Conservation (phyloP, 2,113 vertebrate genomes). For the Cyrtonyx montezumae region DNA sequence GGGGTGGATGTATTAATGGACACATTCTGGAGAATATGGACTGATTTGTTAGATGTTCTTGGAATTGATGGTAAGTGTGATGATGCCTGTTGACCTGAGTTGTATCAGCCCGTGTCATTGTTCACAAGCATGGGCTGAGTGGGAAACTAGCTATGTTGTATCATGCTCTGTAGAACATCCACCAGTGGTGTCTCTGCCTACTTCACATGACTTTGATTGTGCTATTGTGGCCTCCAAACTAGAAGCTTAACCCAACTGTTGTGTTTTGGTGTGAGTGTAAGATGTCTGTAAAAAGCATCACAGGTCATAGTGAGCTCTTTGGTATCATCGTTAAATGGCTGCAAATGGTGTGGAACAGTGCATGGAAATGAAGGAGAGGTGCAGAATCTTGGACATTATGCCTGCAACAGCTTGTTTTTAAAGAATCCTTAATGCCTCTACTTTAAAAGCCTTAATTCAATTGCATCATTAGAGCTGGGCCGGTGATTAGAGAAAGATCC, state of each 20-base stretch:
- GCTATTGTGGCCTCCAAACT: not conserved
- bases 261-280: accelerated
- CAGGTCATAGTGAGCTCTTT: not conserved
- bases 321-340: not conserved
- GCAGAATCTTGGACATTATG: not conserved
- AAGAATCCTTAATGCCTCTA: not conserved
- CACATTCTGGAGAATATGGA: slow-evolving; percentile 93
- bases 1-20: slow-evolving; percentile 92
- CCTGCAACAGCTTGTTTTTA: not conserved
- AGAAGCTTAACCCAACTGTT: not conserved
- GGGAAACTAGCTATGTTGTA: not conserved
- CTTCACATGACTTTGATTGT: slow-evolving; percentile 13
- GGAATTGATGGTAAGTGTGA: slow-evolving; percentile 91
- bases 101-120: not conserved
- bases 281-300: not conserved
- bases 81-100: not conserved
- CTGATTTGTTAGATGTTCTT: slow-evolving; percentile 92
- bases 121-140: not conserved
- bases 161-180: not conserved
- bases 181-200: not conserved
- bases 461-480: not conserved
- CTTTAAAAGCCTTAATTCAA: not conserved
- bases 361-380: not conserved
- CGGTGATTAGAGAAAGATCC: not conserved
- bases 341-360: accelerated